A percentile compares a stretch with the other conserved stretches of the same genome.
phyloP scores from a whole-genome alignment of 2,888 invertebrate species.

The Invenusta paracnida region DNA sequence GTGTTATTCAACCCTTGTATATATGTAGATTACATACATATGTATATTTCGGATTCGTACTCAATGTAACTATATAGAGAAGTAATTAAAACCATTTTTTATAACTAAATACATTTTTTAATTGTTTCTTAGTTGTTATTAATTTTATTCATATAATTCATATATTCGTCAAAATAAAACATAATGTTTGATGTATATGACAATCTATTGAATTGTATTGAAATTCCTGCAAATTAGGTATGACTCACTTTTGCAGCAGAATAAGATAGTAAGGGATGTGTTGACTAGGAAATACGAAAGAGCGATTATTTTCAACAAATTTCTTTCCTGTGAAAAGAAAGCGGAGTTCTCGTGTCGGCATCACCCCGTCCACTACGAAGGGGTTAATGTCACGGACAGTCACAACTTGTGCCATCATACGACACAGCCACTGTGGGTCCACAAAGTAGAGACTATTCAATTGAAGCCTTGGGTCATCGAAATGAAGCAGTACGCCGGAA shows the following conservation, averaged over 20 bases:
- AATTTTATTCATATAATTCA: no score
- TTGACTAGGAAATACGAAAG: conserved; percentile 50
- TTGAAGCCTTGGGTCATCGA: conserved; percentile 52
- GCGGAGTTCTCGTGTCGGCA: conserved; percentile 44
- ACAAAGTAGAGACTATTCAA: conserved; percentile 55
- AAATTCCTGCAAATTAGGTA: no score
- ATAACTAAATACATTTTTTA: no score
- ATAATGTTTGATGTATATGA: no score
- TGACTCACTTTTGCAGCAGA: conserved; percentile 54
- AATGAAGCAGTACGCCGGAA: conserved; percentile 54
- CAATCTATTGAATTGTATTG: no score
- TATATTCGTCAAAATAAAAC: no score
- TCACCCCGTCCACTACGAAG: conserved; percentile 51
- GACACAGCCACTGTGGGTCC: conserved; percentile 57
- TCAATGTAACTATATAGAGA: no score
- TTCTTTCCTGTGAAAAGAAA: conserved; percentile 52
- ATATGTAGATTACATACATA: no score
- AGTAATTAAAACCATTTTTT: no score
- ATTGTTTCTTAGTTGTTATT: no score
- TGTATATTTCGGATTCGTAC: no score
- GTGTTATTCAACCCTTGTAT: no score
- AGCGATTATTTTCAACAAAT: conserved; percentile 47
- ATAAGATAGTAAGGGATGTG: conserved; percentile 55
- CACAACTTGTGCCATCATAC: conserved; percentile 57
- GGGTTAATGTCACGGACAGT: conserved; percentile 56